phyloP scores from a whole-genome alignment of 2,888 invertebrate genomes.

The Rhagonycha lutea region DNA sequence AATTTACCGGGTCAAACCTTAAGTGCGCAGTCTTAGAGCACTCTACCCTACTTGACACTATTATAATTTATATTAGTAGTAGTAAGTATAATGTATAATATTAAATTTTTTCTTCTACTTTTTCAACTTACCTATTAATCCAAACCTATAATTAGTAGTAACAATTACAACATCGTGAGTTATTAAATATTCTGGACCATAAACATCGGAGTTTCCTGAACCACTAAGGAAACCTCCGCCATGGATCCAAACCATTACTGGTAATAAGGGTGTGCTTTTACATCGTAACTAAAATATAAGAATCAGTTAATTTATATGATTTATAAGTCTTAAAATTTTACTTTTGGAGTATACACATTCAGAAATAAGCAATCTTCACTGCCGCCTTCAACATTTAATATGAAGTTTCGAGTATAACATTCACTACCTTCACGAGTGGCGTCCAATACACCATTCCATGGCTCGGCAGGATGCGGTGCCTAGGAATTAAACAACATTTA shows the following conservation, averaged over 20 bases:
- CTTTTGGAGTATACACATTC: slow-evolving; percentile 73
- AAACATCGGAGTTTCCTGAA: slow-evolving; percentile 44
- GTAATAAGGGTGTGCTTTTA: slow-evolving; percentile 33
- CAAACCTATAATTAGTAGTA: slow-evolving; percentile 50
- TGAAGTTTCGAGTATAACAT: not conserved
- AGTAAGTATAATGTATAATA: too few species aligned
- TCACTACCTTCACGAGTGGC: slow-evolving; percentile 27
- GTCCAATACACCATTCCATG: slow-evolving; percentile 33
- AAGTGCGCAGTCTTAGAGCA: too few species aligned
- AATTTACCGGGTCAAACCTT: too few species aligned
- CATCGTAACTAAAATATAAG: slow-evolving; percentile 21
- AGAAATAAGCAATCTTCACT: slow-evolving; percentile 75
- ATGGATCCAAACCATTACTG: slow-evolving; percentile 55
- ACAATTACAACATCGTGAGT: slow-evolving; percentile 51
- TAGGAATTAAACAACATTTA: not conserved
- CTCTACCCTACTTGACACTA: too few species aligned
- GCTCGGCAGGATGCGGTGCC: slow-evolving; percentile 23
- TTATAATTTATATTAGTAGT: too few species aligned
- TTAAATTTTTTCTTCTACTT: too few species aligned
- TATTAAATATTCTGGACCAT: slow-evolving; percentile 51
- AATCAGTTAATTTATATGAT: not conserved
- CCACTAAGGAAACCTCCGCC: slow-evolving; percentile 52
- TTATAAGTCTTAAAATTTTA: not conserved
- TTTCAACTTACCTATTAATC: slow-evolving; percentile 45
- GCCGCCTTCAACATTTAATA: slow-evolving; percentile 52